phyloP scores from a whole-genome alignment of 2,113 vertebrate species.

The Osmerus eperlanus region DNA sequence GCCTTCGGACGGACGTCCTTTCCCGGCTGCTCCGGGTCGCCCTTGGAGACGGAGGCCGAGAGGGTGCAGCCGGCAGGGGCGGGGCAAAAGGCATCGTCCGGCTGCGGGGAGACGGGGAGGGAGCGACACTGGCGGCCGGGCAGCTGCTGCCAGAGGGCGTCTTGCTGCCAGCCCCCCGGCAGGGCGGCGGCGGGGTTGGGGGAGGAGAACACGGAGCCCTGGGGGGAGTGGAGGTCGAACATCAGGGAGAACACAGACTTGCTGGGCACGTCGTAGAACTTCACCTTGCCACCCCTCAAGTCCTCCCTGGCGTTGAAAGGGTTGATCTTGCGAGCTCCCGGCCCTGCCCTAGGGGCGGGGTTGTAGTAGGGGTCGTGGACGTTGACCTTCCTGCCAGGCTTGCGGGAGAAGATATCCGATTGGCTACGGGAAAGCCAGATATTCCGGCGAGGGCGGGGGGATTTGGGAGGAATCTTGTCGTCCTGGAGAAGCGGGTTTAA shows the following conservation, averaged over 20 bases:
- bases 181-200: slow-evolving; percentile 51
- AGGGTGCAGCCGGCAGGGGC: slow-evolving; percentile 64
- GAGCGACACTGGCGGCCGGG: slow-evolving; percentile 84
- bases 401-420: slow-evolving; percentile 91
- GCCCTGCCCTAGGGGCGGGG: slow-evolving; percentile 62
- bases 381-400: slow-evolving; percentile 81
- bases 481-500: slow-evolving; percentile 82
- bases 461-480: slow-evolving; percentile 91
- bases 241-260: slow-evolving; percentile 93
- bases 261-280: slow-evolving; percentile 94
- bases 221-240: slow-evolving; percentile 89
- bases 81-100: slow-evolving; percentile 69
- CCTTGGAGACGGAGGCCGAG: slow-evolving; percentile 60
- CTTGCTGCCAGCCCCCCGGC: slow-evolving; percentile 23
- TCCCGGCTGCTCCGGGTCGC: slow-evolving; percentile 65
- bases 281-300: slow-evolving; percentile 92
- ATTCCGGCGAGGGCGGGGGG: slow-evolving; percentile 86
- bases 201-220: slow-evolving; percentile 66
- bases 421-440: slow-evolving; percentile 96
- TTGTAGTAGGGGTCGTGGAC: slow-evolving; percentile 90
- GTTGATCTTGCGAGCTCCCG: slow-evolving; percentile 82
- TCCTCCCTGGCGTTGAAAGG: slow-evolving; percentile 94
- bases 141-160: slow-evolving; percentile 69
- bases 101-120: slow-evolving; percentile 83
- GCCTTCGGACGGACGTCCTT: slow-evolving; percentile 74